Percentiles rank a stretch among this genome's conserved stretches.
phyloP scores from a whole-genome alignment of 1,140 invertebrate species.

The Nylanderia fulva region DNA sequence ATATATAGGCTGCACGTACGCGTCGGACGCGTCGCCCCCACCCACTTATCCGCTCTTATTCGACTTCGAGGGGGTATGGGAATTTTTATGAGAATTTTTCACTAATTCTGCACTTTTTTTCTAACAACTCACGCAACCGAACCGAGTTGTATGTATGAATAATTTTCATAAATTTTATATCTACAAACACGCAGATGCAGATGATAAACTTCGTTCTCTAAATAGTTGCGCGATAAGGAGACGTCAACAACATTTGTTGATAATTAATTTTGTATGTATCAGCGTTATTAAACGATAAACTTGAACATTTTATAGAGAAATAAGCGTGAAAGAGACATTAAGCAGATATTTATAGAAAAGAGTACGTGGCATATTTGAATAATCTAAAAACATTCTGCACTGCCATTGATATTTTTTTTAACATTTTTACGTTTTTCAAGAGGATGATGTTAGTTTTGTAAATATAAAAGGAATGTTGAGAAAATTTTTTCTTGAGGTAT shows the following conservation, averaged over 20 bases:
- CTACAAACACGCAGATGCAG: not conserved
- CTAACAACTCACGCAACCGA: not conserved
- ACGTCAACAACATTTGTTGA: not conserved
- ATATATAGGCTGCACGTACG: slow-evolving; percentile 31
- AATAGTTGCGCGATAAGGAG: not conserved
- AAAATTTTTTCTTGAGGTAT: not conserved
- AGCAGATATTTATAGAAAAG: not conserved
- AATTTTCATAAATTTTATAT: slow-evolving; percentile 17
- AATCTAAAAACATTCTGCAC: not conserved
- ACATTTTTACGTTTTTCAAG: not conserved
- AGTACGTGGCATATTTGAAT: not conserved
- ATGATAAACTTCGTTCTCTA: slow-evolving; percentile 6
- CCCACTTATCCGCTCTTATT: slow-evolving; percentile 58
- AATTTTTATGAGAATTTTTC: slow-evolving; percentile 62
- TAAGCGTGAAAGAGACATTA: not conserved
- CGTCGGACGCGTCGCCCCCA: slow-evolving; percentile 57
- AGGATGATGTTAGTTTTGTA: not conserved
- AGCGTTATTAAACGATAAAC: not conserved
- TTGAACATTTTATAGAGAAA: not conserved
- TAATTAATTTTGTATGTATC: not conserved
- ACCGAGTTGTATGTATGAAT: slow-evolving; percentile 7
- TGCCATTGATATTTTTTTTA: not conserved
- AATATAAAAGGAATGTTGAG: not conserved
- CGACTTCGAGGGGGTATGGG: not conserved
- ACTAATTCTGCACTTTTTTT: slow-evolving; percentile 61